Percentiles rank a stretch among this genome's conserved stretches.
phyloP scores from a whole-genome alignment of 2,888 invertebrate genomes.

The Smittia aterrima region DNA sequence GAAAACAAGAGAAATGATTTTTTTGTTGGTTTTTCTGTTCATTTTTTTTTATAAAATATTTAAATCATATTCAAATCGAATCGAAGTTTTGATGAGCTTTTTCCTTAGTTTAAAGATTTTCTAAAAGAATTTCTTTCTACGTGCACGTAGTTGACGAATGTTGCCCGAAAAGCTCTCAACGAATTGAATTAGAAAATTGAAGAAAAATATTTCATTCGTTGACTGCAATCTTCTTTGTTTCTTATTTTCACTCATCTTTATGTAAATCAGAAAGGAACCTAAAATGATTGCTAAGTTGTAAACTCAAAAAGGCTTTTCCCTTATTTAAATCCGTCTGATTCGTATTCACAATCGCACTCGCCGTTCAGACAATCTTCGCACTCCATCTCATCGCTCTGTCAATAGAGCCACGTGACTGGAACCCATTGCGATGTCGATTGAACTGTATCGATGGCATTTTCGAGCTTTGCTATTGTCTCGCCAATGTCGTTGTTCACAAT shows the following conservation, averaged over 20 bases:
- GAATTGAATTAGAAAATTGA: too few relatives aligned
- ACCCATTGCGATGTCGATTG: constrained; percentile 95
- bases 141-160: too few relatives aligned
- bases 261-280: not conserved
- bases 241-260: not conserved
- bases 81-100: not conserved
- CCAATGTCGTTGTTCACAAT: constrained; percentile 99
- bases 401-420: constrained; percentile 78
- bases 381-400: constrained; percentile 56
- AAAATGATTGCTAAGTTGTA: not conserved
- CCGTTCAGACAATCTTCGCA: constrained; percentile 54
- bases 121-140: too few relatives aligned
- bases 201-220: too few relatives aligned
- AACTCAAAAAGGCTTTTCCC: too few relatives aligned
- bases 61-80: too few relatives aligned
- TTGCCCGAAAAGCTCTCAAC: too few relatives aligned
- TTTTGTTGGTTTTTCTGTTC: not conserved
- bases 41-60: not conserved
- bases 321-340: constrained; percentile 21
- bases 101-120: too few relatives aligned
- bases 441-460: constrained; percentile 85
- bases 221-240: too few relatives aligned
- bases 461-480: constrained; percentile 91
- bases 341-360: constrained; percentile 53
- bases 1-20: not conserved